These are phyloP conservation scores for Telenomus remus DNA, from an alignment of 1,140 invertebrate species.

Conservation along the genomic window DNA sequence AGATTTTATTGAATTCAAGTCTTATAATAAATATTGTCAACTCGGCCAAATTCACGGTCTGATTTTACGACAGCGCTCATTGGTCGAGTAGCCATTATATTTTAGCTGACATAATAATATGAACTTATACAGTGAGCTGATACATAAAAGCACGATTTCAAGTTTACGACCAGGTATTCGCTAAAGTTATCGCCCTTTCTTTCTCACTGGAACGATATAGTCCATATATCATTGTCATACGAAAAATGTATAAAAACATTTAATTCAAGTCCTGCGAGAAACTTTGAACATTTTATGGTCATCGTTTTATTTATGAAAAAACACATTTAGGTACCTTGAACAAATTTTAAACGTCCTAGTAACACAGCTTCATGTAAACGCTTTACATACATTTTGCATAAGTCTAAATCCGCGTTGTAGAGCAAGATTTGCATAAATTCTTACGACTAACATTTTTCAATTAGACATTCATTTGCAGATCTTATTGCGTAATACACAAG, in stretches of 20 bases:
- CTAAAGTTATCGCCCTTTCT: neutral
- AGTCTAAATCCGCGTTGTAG: too few relatives aligned
- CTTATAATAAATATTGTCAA: neutral
- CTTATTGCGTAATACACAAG: too few relatives aligned
- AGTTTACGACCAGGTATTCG: constrained; percentile 1
- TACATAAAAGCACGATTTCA: constrained; percentile 6
- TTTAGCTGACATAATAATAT: constrained; percentile 5
- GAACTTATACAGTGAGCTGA: constrained; percentile 5
- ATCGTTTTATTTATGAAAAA: too few relatives aligned
- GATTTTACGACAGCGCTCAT: neutral
- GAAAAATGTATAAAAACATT: neutral
- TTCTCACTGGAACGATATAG: neutral
- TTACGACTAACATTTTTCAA: too few relatives aligned
- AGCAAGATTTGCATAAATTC: too few relatives aligned
- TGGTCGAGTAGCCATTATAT: neutral
- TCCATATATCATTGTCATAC: neutral
- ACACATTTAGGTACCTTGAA: too few relatives aligned
- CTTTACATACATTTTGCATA: too few relatives aligned
- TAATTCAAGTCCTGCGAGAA: neutral
- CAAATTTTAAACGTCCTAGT: too few relatives aligned
- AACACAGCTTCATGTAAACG: too few relatives aligned
- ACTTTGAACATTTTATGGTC: too few relatives aligned
- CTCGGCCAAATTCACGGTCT: neutral
- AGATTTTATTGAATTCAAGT: too few relatives aligned
- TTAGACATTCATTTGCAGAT: too few relatives aligned